Conservation (phyloP, 1,140 invertebrate genomes). For the Phthorimaea operculella region DNA sequence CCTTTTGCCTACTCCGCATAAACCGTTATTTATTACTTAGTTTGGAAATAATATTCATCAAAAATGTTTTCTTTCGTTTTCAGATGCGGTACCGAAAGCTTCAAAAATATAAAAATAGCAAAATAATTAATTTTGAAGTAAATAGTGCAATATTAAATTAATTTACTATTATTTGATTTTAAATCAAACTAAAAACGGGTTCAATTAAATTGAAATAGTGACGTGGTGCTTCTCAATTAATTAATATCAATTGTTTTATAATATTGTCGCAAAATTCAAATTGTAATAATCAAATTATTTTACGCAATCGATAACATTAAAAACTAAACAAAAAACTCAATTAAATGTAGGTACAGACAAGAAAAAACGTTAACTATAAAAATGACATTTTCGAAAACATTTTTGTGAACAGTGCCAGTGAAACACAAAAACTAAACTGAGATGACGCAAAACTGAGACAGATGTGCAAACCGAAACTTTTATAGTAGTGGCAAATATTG, state of each 20-base stretch:
- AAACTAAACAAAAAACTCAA: too few relatives aligned
- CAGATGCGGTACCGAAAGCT: slow-evolving; percentile 34
- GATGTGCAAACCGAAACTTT: background rate
- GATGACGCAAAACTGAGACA: background rate
- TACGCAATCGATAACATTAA: background rate
- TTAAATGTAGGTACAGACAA: background rate
- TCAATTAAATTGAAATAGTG: slow-evolving; percentile 21
- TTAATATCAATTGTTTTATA: background rate
- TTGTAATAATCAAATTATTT: background rate
- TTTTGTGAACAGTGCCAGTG: background rate
- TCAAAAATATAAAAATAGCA: slow-evolving; percentile 14
- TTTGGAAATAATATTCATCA: too few relatives aligned
- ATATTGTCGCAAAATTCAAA: background rate
- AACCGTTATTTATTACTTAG: too few relatives aligned
- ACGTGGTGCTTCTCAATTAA: slow-evolving; percentile 18
- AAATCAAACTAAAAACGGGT: slow-evolving; percentile 29
- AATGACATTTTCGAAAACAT: background rate
- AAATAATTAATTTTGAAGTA: slow-evolving; percentile 28
- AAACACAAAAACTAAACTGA: background rate
- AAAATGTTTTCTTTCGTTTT: slow-evolving; percentile 18
- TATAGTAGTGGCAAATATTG: background rate
- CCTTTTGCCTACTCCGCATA: too few relatives aligned
- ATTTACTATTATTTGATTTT: slow-evolving; percentile 16
- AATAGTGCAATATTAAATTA: slow-evolving; percentile 35
- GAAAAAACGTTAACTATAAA: background rate